Evolutionary conservation across 2,797 vertebrate species (phyloP).

Genomic region (Emydoidea blandingii): DNA sequence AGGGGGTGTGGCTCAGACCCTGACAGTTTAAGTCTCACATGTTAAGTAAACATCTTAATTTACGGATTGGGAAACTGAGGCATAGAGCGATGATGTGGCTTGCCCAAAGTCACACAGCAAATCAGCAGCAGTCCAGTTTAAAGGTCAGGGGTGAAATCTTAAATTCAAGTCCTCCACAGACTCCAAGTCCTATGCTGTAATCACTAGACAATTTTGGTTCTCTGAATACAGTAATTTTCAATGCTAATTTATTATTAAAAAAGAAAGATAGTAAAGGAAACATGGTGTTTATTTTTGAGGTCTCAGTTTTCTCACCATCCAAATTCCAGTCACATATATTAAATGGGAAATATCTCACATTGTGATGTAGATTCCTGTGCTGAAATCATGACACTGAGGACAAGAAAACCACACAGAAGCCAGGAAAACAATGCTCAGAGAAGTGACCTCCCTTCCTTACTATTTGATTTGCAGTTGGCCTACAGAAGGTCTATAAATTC

Average conservation of each 20-base stretch:
- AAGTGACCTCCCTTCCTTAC: not conserved
- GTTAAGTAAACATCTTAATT: not conserved
- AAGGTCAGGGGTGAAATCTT: not conserved
- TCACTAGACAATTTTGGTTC: not conserved
- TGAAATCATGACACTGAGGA: not conserved
- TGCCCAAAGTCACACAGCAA: not conserved
- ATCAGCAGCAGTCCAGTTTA: not conserved
- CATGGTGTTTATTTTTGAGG: not conserved
- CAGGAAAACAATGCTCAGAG: not conserved
- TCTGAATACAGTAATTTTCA: not conserved
- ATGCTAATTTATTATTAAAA: not conserved
- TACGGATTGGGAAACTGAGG: not conserved
- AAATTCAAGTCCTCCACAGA: not conserved
- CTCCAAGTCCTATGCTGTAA: not conserved
- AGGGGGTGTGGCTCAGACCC: not conserved
- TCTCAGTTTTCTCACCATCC: not conserved
- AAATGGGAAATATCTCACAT: not conserved
- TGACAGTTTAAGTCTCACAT: not conserved
- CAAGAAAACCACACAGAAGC: not conserved
- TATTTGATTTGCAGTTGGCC: not conserved
- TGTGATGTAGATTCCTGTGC: not conserved
- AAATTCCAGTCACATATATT: not conserved
- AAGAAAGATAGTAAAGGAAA: not conserved
- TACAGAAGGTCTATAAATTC: not conserved
- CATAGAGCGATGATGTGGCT: not conserved